Base-by-base conservation (phyloP, 2,888 invertebrate species). In the Frankliniella intonsa region DNA sequence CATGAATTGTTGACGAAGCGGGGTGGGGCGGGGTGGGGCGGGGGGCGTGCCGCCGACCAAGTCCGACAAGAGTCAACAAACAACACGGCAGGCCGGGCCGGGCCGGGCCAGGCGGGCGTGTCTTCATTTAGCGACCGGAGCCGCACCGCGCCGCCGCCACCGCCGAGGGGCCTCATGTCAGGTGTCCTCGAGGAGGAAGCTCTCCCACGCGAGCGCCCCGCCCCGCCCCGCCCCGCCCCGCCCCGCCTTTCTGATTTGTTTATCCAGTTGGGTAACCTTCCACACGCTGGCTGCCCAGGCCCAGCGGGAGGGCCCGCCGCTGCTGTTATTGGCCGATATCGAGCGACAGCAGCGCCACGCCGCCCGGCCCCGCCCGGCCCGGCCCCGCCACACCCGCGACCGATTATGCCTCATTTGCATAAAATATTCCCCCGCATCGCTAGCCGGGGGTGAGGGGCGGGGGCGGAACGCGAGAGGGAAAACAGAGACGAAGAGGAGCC, bases 321-420 rank as follows among this genome's bases (percentile, higher is more conserved):
- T 55, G 3, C 55, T 17, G 55, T n/a, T 62, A 11, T 62, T 17
- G 62, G 62, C 62, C 14, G 62, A 17, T n/a, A 17, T 17, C 62
- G 62, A 62, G 38, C 38, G 38, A 38, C 38, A 55, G 14, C 14
- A 55, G 55, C 17, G 55, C 55, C 55, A 19, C 22, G 0, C 22
- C 22, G 69, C 69, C 69, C 55, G 14, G 55, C 55, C 55, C 7
- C 7, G 55, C 3, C 55, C 51, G 9, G 51, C 51, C 51, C 51
- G 10, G 51, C 22, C 10, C 22, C 22, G 69, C 69, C 69, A 0
- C 65, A n/a, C 19, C 19, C 65, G 22, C 69, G 22, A n/a, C n/a
- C 69, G 69, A 19, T 69, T 69, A 19, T n/a, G 69, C 69, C 69
- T 76, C 69, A 55, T 55, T 76, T 76, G 69, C 69, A 12, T 76